Percentiles rank a stretch among this genome's conserved stretches.
phyloP scores from a whole-genome alignment of 2,797 vertebrate species.

The Sebastes nivosus region DNA sequence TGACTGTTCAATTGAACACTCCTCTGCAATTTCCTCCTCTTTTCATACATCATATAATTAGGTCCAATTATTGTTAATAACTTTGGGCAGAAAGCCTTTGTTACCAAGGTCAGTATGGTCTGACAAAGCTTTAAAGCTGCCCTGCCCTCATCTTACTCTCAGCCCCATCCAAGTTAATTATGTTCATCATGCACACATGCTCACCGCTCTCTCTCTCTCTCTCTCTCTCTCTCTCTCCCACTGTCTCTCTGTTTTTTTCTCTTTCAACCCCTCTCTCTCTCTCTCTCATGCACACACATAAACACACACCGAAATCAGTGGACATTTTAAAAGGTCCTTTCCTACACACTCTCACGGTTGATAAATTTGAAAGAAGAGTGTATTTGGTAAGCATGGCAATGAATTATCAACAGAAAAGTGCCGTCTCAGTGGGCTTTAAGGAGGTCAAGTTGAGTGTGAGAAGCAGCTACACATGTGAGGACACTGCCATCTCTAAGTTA shows the following conservation, averaged over 20 bases:
- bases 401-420: slow-evolving; percentile 21
- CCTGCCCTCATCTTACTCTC: slow-evolving; percentile 48
- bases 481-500: neutral
- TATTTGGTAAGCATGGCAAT: slow-evolving; percentile 11
- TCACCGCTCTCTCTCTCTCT: neutral
- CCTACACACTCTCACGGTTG: slow-evolving; percentile 15
- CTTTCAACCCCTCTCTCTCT: neutral
- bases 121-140: slow-evolving; percentile 69
- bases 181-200: slow-evolving; percentile 42
- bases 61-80: slow-evolving; percentile 77
- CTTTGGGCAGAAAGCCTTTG: slow-evolving; percentile 65
- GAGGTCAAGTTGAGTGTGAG: slow-evolving; percentile 27
- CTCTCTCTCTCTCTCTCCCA: neutral
- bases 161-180: slow-evolving; percentile 62
- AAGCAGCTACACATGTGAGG: neutral
- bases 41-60: slow-evolving; percentile 75
- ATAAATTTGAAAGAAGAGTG: slow-evolving; percentile 28
- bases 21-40: slow-evolving; percentile 66
- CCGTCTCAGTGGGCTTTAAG: neutral
- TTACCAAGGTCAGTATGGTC: slow-evolving; percentile 73
- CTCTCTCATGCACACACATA: slow-evolving; percentile 8
- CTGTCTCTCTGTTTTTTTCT: neutral
- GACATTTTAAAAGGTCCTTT: slow-evolving; percentile 35
- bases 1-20: slow-evolving; percentile 55
- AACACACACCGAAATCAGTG: slow-evolving; percentile 21